A percentile compares a stretch with the other conserved stretches of the same genome.
Evolutionary conservation across 2,797 vertebrate genomes (phyloP).

Genomic region (Betta splendens): DNA sequence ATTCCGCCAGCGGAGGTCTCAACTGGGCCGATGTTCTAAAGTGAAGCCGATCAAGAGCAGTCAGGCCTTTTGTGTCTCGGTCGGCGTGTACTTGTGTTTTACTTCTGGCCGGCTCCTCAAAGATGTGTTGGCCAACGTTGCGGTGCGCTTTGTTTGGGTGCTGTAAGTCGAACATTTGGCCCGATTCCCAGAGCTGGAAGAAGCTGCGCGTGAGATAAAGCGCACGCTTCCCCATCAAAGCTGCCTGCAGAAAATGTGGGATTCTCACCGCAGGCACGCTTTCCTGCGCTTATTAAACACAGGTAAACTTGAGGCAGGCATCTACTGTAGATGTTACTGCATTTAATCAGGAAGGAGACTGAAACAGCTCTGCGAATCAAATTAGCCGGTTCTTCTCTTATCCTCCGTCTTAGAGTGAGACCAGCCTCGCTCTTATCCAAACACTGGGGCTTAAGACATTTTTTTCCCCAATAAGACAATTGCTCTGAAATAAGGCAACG

Average conservation of each 20-base stretch:
- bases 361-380: constrained; percentile 15
- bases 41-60: constrained; percentile 35
- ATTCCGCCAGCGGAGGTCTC: constrained; percentile 21
- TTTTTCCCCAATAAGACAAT: constrained; percentile 35
- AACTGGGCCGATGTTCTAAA: constrained; percentile 26
- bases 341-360: constrained; percentile 25
- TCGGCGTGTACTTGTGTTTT: constrained; percentile 35
- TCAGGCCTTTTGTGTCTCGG: constrained; percentile 32
- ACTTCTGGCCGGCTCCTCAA: constrained; percentile 28
- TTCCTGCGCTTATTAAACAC: constrained; percentile 24
- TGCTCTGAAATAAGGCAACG: constrained; percentile 35
- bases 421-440: constrained; percentile 11
- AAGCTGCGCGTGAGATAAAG: constrained; percentile 34
- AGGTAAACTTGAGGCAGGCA: constrained; percentile 5
- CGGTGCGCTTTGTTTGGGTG: constrained; percentile 46
- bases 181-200: constrained; percentile 56
- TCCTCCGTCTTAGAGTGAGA: constrained; percentile 11
- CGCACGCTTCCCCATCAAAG: constrained; percentile 32
- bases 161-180: constrained; percentile 61
- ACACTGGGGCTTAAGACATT: constrained; percentile 17
- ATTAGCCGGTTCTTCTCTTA: constrained; percentile 11
- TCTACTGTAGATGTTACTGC: constrained; percentile 5
- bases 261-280: constrained; percentile 29
- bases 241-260: constrained; percentile 9
- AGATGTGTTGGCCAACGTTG: constrained; percentile 41